Conservation (phyloP, 2,113 vertebrate species). For the Pelmatolapia mariae region DNA sequence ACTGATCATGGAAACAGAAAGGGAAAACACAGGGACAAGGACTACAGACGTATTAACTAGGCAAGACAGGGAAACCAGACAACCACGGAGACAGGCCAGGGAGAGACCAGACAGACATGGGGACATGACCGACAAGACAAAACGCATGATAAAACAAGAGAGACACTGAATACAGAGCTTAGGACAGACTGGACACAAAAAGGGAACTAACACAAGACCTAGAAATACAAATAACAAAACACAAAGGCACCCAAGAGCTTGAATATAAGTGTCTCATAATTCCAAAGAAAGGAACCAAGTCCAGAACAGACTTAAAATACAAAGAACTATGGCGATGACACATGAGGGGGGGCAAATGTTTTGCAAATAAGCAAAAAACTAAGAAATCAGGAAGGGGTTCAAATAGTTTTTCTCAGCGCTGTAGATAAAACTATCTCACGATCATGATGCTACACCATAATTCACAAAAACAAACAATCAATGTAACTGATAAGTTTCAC, state of each 20-base stretch:
- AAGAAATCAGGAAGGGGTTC: background rate
- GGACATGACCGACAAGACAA: background rate
- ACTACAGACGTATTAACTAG: too few species aligned
- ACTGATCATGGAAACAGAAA: too few species aligned
- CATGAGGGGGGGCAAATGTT: background rate
- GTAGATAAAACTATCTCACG: background rate
- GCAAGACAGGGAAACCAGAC: too few species aligned
- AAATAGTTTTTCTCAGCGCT: background rate
- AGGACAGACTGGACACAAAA: background rate
- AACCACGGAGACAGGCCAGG: too few species aligned
- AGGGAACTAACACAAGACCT: background rate
- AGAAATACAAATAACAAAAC: background rate
- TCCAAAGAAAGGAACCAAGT: background rate
- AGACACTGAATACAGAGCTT: background rate
- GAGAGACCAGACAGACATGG: background rate
- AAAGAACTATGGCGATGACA: fast-evolving
- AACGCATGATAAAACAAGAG: background rate
- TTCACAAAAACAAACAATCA: background rate
- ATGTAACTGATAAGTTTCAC: background rate
- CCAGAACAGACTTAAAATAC: background rate
- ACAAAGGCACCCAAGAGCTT: background rate
- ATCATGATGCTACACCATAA: background rate
- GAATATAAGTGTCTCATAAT: background rate
- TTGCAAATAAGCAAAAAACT: background rate
- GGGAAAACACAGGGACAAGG: too few species aligned